Percentiles rank a stretch among this genome's conserved stretches.
These are phyloP conservation scores for Lophotriccus pileatus DNA, from an alignment of 2,797 vertebrate species.

Conservation along the genomic window DNA sequence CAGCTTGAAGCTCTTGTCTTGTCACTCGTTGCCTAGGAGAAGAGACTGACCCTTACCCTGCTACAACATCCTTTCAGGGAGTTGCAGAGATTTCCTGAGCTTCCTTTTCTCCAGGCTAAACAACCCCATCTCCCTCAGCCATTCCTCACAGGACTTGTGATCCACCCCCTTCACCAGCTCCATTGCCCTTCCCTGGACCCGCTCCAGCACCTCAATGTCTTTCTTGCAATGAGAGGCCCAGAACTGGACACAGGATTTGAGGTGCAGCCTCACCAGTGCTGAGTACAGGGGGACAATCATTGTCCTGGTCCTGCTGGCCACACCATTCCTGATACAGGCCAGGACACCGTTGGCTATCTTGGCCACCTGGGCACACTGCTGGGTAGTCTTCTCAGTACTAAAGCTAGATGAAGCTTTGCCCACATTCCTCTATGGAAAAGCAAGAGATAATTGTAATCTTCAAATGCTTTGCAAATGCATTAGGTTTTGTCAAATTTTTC, in stretches of 20 bases:
- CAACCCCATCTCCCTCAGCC: fast-evolving
- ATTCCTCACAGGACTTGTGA: not conserved
- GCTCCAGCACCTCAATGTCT: not conserved
- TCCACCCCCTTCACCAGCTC: not conserved
- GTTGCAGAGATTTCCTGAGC: not conserved
- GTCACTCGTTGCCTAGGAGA: not conserved
- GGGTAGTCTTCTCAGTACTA: not conserved
- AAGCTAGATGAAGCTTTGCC: not conserved
- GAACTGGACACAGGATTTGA: not conserved
- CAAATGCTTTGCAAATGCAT: not conserved
- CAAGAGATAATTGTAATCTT: not conserved
- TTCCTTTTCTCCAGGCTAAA: not conserved
- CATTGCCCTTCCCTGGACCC: fast-evolving
- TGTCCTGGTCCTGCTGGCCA: not conserved
- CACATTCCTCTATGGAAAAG: not conserved
- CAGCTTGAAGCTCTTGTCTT: not conserved
- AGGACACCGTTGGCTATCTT: not conserved
- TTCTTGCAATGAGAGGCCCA: fast-evolving
- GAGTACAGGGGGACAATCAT: fast-evolving
- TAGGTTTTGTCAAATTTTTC: not conserved
- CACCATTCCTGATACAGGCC: not conserved
- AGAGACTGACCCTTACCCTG: not conserved
- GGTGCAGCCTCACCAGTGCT: not conserved
- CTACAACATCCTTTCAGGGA: not conserved
- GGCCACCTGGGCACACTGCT: not conserved